phyloP scores from a whole-genome alignment of 2,888 invertebrate genomes.

The Trichopria drosophilae region DNA sequence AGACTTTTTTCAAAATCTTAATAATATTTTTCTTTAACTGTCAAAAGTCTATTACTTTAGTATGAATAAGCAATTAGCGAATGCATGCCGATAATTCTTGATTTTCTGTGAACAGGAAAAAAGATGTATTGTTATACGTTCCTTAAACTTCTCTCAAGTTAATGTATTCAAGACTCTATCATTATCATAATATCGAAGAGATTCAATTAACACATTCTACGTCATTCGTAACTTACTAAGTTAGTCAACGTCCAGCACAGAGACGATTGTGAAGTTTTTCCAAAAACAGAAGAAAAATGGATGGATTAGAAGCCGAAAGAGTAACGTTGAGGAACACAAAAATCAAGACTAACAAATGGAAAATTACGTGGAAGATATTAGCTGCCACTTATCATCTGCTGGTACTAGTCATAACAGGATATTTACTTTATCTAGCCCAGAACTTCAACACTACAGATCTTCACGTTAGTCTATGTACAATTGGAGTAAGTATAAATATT shows the following conservation, averaged over 20 bases:
- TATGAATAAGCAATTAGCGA: too few relatives aligned
- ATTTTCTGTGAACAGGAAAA: too few relatives aligned
- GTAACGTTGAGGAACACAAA: too few relatives aligned
- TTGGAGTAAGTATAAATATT: constrained; percentile 34
- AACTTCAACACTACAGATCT: constrained; percentile 25
- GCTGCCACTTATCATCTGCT: constrained; percentile 34
- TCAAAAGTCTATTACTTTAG: too few relatives aligned
- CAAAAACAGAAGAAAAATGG: neutral
- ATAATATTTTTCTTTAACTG: too few relatives aligned
- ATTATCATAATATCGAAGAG: too few relatives aligned
- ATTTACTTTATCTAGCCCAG: constrained; percentile 25
- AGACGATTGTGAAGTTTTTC: neutral
- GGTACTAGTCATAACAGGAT: constrained; percentile 32
- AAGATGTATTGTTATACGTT: too few relatives aligned
- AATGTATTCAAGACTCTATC: too few relatives aligned
- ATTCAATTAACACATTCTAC: too few relatives aligned
- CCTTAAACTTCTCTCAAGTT: too few relatives aligned
- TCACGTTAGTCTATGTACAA: constrained; percentile 34
- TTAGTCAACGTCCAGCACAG: neutral
- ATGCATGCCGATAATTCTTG: too few relatives aligned
- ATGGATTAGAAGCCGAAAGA: neutral
- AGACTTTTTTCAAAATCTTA: too few relatives aligned
- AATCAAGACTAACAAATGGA: constrained; percentile 19
- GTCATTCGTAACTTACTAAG: neutral
- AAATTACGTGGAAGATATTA: constrained; percentile 16